These are phyloP conservation scores for Eumacrocentrus americanus DNA, from an alignment of 2,888 invertebrate genomes.

Conservation along the genomic window DNA sequence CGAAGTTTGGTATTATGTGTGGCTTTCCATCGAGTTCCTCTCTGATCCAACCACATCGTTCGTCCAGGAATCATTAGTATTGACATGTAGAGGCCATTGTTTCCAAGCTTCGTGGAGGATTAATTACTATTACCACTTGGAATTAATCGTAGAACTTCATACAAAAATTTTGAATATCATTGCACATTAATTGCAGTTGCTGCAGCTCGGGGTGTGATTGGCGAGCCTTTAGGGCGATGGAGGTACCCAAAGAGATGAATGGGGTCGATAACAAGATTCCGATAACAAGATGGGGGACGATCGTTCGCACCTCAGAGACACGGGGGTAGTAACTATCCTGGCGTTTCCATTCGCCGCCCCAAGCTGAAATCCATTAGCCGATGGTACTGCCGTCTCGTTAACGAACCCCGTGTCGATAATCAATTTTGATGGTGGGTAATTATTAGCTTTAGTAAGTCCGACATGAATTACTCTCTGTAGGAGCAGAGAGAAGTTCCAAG, in stretches of 20 bases:
- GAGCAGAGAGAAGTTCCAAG: constrained; percentile 17
- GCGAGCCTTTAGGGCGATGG: background rate
- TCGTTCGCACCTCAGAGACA: constrained; percentile 26
- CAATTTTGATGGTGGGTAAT: constrained; percentile 47
- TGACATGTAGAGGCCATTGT: too few species aligned
- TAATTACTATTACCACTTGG: too few species aligned
- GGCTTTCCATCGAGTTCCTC: background rate
- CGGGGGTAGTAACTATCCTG: constrained; percentile 8
- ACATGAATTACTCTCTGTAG: constrained; percentile 33
- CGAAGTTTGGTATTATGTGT: too few species aligned
- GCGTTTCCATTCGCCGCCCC: constrained; percentile 18
- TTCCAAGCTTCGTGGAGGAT: too few species aligned
- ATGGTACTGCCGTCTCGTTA: constrained; percentile 39
- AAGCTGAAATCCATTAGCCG: constrained; percentile 37
- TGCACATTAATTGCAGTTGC: too few species aligned
- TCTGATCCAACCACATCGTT: background rate
- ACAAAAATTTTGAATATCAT: too few species aligned
- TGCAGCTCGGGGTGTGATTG: too few species aligned
- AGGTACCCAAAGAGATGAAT: constrained; percentile 4
- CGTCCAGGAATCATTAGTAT: background rate
- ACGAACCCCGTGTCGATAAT: constrained; percentile 43
- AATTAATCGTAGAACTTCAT: too few species aligned
- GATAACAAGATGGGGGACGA: constrained; percentile 8
- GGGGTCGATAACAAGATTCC: constrained; percentile 27
- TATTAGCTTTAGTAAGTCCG: constrained; percentile 45